Evolutionary conservation across 2,113 vertebrate genomes (phyloP), one percentile per base, ranked within the genome.

Genomic region (Festucalex cinctus): DNA sequence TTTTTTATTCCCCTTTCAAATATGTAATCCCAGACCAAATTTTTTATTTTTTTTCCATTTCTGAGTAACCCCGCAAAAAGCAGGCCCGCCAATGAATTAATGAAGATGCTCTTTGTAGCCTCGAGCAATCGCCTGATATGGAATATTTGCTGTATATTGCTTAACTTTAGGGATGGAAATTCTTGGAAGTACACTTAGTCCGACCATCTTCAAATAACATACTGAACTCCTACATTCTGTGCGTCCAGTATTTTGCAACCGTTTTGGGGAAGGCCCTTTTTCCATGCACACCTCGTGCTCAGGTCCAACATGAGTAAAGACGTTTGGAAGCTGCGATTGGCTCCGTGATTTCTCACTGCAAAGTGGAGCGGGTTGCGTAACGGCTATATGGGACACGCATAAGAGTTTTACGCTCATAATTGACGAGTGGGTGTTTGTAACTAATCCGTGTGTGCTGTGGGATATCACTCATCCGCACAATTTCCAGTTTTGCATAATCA

Each of bases 351-450:
- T 71, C 59, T 49, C 37, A 51, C 81, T 81, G 76, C 69, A 77
- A 85, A 86, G 73, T 85, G 71, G 76, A 81, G 81, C 84, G 83
- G 78, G 75, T 88, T 88, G 78, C 71, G 57, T 85, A 80, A 84
- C 73, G 68, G 57, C 75, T 65, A 84, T 83, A 79, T 80, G 73
- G 76, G 76, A 84, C 78, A 80, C 68, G 69, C 72, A 82, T 80
- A 79, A 66, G 81, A 82, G 76, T 86, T 85, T 85, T 79, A 84
- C 76, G 84, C 80, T 83, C 78, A 76, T 86, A 85, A 89, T 85
- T 85, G 83, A 84, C 65, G 83, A 75, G 81, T 83, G 84, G 84
- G 84, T 81, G 84, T 89, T 81, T 74, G 80, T 72, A 76, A 78
- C 81, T 88, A 89, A 88, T 89, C 83, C 81, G 32, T 63, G 66